Base-by-base conservation (phyloP, 2,888 invertebrate genomes). In the Harpalus rubripes region DNA sequence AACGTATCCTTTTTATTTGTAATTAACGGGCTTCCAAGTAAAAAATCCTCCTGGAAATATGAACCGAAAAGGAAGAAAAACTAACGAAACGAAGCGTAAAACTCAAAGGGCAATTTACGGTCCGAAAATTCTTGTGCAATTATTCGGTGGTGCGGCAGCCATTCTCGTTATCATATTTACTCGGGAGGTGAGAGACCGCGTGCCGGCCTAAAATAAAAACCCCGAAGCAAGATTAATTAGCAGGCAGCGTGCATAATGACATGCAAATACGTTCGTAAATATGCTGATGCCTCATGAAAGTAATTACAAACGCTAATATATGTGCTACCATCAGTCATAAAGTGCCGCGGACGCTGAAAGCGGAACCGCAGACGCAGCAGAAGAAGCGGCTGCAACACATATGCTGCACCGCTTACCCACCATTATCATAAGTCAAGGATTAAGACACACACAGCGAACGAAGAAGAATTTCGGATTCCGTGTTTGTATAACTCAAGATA, bases 181-280 rank as follows among this genome's bases (percentile, higher is more conserved):
- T 22, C 56, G 68, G 68, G 58, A 65, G 65, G 44, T 65, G 44
- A 58, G 52, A 80, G 26, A 32, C 32, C 63, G 63, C 32, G 44
- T 52, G 12, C 63, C n/a, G 63, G 80, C 63, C 63, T 61, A 80
- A 81, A 74, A 74, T 59, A 63, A 61, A 78, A 78, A 41, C 15
- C 65, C 52, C 65, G 65, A 84, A 84, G 78, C 63, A 84, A 84
- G 84, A 84, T 78, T 84, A 84, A 84, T 84, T 84, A 84, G 65
- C 56, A 61, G 22, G 16, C 76, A 44, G 44, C 32, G 22, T 84
- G 76, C 84, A 84, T 84, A 84, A 84, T 84, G 84, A 78, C 76
- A 84, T 84, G 84, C 84, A 84, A 84, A 84, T 84, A 84, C 84
- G 78, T 78, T 84, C 84, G 84, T 84, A 84, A 84, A 84, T 84